Percentiles rank a stretch among this genome's conserved stretches.
These are phyloP conservation scores for Trichonephila clavipes DNA, from an alignment of 1,140 invertebrate species.

Conservation along the genomic window DNA sequence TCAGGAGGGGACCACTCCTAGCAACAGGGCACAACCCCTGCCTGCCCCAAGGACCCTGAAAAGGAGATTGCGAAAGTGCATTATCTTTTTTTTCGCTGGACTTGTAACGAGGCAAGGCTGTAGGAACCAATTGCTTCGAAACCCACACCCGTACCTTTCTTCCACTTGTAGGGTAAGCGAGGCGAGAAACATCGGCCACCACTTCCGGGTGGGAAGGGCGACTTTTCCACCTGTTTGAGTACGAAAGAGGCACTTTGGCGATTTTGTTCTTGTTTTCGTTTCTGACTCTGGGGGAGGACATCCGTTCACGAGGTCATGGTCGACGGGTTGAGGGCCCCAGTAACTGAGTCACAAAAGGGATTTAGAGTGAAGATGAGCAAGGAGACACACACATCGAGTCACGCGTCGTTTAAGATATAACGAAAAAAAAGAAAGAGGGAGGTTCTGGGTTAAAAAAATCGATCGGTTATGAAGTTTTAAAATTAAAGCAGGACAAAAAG, in stretches of 20 bases:
- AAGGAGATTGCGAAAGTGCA: conserved; percentile 19
- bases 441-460: neutral
- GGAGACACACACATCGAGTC: neutral
- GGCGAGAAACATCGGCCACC: conserved; percentile 18
- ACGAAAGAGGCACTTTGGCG: conserved; percentile 5
- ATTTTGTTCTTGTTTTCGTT: conserved; percentile 37
- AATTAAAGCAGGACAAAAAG: neutral
- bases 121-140: neutral
- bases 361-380: neutral
- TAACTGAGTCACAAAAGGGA: conserved; percentile 13
- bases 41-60: conserved; percentile 22
- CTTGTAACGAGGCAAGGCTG: neutral
- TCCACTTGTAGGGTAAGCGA: neutral
- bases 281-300: conserved; percentile 42
- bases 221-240: neutral
- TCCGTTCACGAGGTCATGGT: conserved; percentile 61
- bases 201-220: neutral
- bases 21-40: neutral
- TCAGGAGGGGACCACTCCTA: conserved; percentile 2
- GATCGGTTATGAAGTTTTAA: neutral
- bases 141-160: conserved; percentile 33
- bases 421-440: neutral
- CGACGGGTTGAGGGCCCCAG: neutral
- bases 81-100: conserved; percentile 3
- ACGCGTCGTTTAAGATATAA: neutral